A percentile compares a stretch with the other conserved stretches of the same genome.
Conservation (phyloP, 1,140 invertebrate species). For the Euura saliciscinereae region DNA sequence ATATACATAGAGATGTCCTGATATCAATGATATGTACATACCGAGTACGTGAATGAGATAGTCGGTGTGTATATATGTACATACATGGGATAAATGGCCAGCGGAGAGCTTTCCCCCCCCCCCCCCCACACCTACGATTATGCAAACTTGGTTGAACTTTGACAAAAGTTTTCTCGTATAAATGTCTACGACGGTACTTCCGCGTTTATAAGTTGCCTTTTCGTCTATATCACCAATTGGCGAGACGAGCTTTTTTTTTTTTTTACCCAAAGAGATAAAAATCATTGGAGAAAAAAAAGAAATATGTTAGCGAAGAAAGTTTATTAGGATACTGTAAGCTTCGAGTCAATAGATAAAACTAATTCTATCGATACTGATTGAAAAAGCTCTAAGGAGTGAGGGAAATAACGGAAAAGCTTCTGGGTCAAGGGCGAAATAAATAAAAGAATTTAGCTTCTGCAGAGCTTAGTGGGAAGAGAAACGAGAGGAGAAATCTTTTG, state of each 20-base stretch:
- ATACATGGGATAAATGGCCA: background rate
- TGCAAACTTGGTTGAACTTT: constrained; percentile 3
- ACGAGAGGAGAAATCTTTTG: no score
- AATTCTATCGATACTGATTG: no score
- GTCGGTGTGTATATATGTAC: no score
- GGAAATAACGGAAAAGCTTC: background rate
- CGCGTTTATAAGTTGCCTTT: background rate
- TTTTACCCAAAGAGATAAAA: background rate
- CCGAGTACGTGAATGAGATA: no score
- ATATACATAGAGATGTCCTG: no score
- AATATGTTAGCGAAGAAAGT: background rate
- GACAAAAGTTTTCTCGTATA: background rate
- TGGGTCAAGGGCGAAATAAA: no score
- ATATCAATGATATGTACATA: no score
- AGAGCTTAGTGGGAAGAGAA: no score
- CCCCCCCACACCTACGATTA: background rate
- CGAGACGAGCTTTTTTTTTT: background rate
- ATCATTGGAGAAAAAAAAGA: background rate
- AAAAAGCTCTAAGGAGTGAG: background rate
- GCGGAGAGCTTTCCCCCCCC: background rate
- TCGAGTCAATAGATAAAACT: no score
- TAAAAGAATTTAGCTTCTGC: no score
- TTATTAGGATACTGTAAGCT: no score
- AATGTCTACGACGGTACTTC: background rate
- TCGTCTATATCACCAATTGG: background rate